Evolutionary conservation across 2,113 vertebrate species (phyloP).

Genomic region (Cyanistes caeruleus): DNA sequence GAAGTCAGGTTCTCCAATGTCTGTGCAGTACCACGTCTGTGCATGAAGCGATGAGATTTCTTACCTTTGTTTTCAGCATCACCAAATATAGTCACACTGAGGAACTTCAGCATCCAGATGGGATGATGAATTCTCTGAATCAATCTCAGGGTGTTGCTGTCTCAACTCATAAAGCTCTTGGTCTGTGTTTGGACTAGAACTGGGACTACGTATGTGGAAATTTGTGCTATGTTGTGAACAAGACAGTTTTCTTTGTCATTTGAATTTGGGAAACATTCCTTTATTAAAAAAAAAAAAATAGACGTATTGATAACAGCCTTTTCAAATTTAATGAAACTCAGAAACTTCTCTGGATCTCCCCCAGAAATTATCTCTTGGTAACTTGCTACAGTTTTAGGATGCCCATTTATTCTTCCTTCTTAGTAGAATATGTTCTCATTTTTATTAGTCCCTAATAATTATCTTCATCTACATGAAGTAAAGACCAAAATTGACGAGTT

Average conservation of each 20-base stretch:
- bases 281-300: neutral
- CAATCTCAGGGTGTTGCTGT: slow-evolving; percentile 41
- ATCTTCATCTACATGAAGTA: neutral
- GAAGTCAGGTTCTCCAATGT: rapidly evolving
- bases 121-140: slow-evolving; percentile 57
- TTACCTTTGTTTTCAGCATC: slow-evolving; percentile 27
- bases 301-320: neutral
- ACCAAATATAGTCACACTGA: slow-evolving; percentile 37
- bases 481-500: neutral
- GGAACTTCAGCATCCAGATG: slow-evolving; percentile 1
- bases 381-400: neutral
- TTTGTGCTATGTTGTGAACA: neutral
- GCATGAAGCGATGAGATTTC: neutral
- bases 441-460: neutral
- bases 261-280: neutral
- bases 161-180: neutral
- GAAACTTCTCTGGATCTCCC: neutral
- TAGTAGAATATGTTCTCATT: neutral
- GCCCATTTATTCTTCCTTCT: neutral
- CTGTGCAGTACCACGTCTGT: neutral
- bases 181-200: neutral
- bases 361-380: neutral
- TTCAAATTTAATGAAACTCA: neutral
- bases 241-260: neutral
- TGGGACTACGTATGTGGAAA: neutral